Percentiles rank a stretch among this genome's conserved stretches.
phyloP scores from a whole-genome alignment of 2,113 vertebrate species.

The Misgurnus anguillicaudatus region DNA sequence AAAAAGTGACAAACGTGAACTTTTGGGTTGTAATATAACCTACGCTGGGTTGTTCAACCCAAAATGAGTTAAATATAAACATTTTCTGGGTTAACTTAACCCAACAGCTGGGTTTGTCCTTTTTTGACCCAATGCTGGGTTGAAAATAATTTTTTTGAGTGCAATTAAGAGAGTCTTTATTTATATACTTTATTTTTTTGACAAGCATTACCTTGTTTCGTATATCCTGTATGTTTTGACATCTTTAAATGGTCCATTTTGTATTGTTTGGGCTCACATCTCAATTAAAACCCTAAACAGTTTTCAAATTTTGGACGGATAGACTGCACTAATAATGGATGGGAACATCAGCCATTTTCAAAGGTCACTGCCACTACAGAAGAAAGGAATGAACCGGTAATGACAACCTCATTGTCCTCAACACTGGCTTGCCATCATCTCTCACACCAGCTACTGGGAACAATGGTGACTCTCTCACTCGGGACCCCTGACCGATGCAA shows the following conservation, averaged over 20 bases:
- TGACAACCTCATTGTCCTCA: constrained; percentile 17
- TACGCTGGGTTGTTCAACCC: too few species aligned
- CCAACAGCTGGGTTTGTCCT: too few species aligned
- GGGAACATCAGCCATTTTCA: constrained; percentile 42
- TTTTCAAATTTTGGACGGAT: constrained; percentile 8
- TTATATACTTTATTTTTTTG: too few species aligned
- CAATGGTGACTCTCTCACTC: constrained; percentile 37
- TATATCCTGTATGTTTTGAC: background rate
- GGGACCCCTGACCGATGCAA: background rate
- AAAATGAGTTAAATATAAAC: too few species aligned
- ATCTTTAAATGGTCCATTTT: background rate
- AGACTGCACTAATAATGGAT: constrained; percentile 20
- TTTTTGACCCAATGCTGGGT: too few species aligned
- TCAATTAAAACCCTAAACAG: constrained; percentile 39
- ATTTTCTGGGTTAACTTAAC: too few species aligned
- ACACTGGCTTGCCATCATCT: constrained; percentile 36
- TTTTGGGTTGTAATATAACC: too few species aligned
- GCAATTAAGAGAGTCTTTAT: too few species aligned
- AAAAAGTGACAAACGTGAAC: too few species aligned
- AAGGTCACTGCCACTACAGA: constrained; percentile 46
- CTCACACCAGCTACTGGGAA: constrained; percentile 33
- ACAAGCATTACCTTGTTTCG: background rate
- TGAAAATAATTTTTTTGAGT: too few species aligned
- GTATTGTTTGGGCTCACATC: background rate
- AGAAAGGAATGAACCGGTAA: background rate